Evolutionary conservation across 2,113 vertebrate genomes (phyloP).

Genomic region (Odocoileus hemionus): DNA sequence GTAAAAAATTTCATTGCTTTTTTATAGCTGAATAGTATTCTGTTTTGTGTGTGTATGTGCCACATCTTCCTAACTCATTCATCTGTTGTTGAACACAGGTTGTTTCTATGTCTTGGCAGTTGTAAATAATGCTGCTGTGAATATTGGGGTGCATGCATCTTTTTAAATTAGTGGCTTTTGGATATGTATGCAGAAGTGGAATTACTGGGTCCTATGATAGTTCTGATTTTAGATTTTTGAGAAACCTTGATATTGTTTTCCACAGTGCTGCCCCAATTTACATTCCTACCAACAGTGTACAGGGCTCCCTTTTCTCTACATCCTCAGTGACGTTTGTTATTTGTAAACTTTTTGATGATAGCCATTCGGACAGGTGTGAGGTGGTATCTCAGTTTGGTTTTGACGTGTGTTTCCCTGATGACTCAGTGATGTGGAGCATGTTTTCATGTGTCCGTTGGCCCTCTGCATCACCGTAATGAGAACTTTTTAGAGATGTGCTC

Average conservation of each 20-base stretch:
- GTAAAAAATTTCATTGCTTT: not conserved
- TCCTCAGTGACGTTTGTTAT: not conserved
- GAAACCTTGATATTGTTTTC: not conserved
- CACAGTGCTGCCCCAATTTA: not conserved
- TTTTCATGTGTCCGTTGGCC: not conserved
- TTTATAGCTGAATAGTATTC: not conserved
- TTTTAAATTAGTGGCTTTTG: not conserved
- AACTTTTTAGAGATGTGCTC: not conserved
- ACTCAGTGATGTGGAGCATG: not conserved
- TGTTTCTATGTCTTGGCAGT: not conserved
- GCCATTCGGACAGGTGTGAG: not conserved
- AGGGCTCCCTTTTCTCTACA: not conserved
- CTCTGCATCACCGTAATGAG: not conserved
- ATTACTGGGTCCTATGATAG: not conserved
- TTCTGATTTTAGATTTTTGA: not conserved
- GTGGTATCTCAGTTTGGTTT: not conserved
- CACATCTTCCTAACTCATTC: not conserved
- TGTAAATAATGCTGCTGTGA: not conserved
- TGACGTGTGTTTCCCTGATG: not conserved
- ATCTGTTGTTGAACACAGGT: not conserved
- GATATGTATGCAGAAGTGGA: not conserved
- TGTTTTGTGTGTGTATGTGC: not conserved
- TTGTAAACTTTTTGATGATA: not conserved
- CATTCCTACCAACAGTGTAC: not conserved
- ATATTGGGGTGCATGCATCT: not conserved